Conservation (phyloP, 2,888 invertebrate genomes). For the Microplitis deprimator region DNA sequence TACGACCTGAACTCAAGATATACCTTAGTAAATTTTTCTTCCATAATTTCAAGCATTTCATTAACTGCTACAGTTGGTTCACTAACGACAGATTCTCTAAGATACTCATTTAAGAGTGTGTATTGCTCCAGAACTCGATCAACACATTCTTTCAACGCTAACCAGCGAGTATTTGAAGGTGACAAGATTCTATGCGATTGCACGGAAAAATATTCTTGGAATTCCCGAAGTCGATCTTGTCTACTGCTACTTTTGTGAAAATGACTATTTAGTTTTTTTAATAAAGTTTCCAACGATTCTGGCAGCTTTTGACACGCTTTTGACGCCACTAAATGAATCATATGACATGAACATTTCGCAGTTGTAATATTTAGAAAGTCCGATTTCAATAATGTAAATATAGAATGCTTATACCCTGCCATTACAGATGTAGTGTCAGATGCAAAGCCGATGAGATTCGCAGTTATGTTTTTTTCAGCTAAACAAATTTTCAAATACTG, state of each 20-base stretch:
- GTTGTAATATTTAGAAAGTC: constrained; percentile 55
- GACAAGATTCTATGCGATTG: constrained; percentile 58
- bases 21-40: constrained; percentile 55
- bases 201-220: constrained; percentile 60
- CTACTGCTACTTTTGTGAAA: constrained; percentile 53
- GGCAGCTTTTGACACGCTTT: constrained; percentile 64
- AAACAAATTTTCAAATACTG: constrained; percentile 46
- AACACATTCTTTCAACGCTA: constrained; percentile 62
- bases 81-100: constrained; percentile 52
- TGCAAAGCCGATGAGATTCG: constrained; percentile 55
- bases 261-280: constrained; percentile 54
- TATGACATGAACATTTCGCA: constrained; percentile 63
- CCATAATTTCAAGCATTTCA: constrained; percentile 42
- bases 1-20: constrained; percentile 57
- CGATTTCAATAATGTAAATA: constrained; percentile 20
- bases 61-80: constrained; percentile 55
- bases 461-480: constrained; percentile 51
- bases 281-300: constrained; percentile 29
- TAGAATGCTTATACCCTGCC: constrained; percentile 49
- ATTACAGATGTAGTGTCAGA: constrained; percentile 60
- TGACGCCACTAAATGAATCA: constrained; percentile 59
- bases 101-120: constrained; percentile 56
- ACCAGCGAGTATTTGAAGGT: constrained; percentile 56
- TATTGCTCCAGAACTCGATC: constrained; percentile 63
- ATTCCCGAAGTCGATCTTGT: constrained; percentile 55